A percentile compares a stretch with the other conserved stretches of the same genome.
These are phyloP conservation scores for Lordiphosa fenestrarum DNA, from an alignment of 2,888 invertebrate genomes.

Conservation along the genomic window DNA sequence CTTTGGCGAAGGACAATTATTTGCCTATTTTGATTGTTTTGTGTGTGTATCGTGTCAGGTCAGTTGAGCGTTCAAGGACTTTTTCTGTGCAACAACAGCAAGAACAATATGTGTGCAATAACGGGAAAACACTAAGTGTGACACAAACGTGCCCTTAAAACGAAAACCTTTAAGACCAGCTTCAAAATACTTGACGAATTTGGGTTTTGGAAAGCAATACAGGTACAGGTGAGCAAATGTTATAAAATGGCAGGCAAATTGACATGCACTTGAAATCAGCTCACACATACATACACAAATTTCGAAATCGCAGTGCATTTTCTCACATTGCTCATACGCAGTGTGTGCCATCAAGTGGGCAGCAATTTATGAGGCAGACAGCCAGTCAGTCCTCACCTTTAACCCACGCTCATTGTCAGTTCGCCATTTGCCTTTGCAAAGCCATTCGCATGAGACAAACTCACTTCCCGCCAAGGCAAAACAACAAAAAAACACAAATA, in stretches of 20 bases:
- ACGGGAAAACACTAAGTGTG: slow-evolving; percentile 23
- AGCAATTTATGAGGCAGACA: slow-evolving; percentile 36
- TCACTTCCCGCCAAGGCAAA: slow-evolving; percentile 64
- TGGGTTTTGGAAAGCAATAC: slow-evolving; percentile 28
- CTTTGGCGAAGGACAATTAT: neutral
- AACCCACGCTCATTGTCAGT: slow-evolving; percentile 33
- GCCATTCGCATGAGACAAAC: slow-evolving; percentile 47
- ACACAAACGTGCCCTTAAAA: slow-evolving; percentile 32
- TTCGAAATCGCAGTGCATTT: slow-evolving; percentile 15
- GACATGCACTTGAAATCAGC: slow-evolving; percentile 67
- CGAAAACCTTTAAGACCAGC: slow-evolving; percentile 21
- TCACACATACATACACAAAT: slow-evolving; percentile 18
- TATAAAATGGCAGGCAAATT: slow-evolving; percentile 43
- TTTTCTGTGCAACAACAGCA: slow-evolving; percentile 30
- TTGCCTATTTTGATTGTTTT: slow-evolving; percentile 30
- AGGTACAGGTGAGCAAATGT: slow-evolving; percentile 49
- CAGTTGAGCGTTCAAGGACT: slow-evolving; percentile 75
- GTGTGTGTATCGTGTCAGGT: slow-evolving; percentile 70
- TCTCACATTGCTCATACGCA: slow-evolving; percentile 66
- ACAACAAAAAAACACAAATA: slow-evolving; percentile 13
- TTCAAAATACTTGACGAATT: slow-evolving; percentile 27
- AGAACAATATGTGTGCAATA: slow-evolving; percentile 38
- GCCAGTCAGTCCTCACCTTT: slow-evolving; percentile 28
- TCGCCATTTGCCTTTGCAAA: slow-evolving; percentile 41
- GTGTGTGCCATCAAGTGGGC: slow-evolving; percentile 58